Conservation (phyloP, 2,888 invertebrate species). For the Lasioglossum vierecki region DNA sequence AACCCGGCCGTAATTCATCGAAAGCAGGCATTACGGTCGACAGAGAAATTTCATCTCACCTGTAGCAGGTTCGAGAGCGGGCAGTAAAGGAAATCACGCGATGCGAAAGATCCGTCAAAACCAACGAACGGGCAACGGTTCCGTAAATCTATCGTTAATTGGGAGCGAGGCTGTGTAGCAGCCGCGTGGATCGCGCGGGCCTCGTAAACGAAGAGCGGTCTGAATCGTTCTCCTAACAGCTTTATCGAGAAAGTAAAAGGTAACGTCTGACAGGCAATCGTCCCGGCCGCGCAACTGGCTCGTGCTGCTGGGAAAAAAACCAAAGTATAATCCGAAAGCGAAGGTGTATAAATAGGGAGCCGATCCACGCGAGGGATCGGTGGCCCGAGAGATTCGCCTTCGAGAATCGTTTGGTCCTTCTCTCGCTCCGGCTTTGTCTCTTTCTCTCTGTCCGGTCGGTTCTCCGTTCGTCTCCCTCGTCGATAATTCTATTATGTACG, state of each 20-base stretch:
- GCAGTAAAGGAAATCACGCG: conserved; percentile 6
- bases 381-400: conserved; percentile 19
- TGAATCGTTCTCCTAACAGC: conserved; percentile 26
- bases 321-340: conserved; percentile 15
- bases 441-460: not conserved
- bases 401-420: not conserved
- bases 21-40: not conserved
- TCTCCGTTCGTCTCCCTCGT: conserved; percentile 33
- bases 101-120: not conserved
- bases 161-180: not conserved
- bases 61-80: not conserved
- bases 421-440: not conserved
- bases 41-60: not conserved
- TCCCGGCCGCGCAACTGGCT: conserved; percentile 20
- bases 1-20: not conserved
- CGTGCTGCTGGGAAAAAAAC: not conserved
- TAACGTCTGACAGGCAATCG: conserved; percentile 26
- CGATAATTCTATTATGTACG: conserved; percentile 83
- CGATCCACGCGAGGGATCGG: conserved; percentile 14
- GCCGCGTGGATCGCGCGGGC: conserved; percentile 9
- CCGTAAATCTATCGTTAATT: conserved; percentile 17
- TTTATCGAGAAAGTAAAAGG: conserved; percentile 30
- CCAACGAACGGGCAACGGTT: conserved; percentile 1
- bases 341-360: conserved; percentile 21
- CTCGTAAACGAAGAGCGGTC: conserved; percentile 23